Conservation (phyloP, 2,888 invertebrate genomes). For the Prenolepis imparis region DNA sequence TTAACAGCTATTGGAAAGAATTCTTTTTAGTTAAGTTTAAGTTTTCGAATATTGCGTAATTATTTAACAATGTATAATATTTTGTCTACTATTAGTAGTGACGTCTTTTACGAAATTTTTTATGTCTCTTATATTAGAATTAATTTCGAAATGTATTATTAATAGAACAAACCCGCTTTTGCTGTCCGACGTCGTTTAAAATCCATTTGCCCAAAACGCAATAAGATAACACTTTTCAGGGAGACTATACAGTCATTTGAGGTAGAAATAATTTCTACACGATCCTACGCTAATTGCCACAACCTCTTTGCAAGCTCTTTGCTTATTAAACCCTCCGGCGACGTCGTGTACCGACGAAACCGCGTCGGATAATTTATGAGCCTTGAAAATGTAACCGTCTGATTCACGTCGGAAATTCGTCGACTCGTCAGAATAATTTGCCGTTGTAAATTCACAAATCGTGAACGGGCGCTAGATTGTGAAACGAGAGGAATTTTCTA, state of each 20-base stretch:
- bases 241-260: constrained; percentile 28
- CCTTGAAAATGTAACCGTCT: constrained; percentile 20
- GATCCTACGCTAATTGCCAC: constrained; percentile 45
- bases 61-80: not conserved
- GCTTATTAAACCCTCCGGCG: constrained; percentile 52
- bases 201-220: constrained; percentile 8
- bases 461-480: constrained; percentile 18
- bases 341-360: constrained; percentile 39
- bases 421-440: constrained; percentile 43
- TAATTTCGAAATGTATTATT: not conserved
- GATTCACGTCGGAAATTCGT: constrained; percentile 35
- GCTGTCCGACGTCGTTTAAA: constrained; percentile 2
- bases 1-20: not conserved
- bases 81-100: not conserved
- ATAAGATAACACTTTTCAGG: constrained; percentile 6
- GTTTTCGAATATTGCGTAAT: not conserved
- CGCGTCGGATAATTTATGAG: constrained; percentile 54
- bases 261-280: constrained; percentile 39
- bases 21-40: not conserved
- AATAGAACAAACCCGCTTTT: not conserved
- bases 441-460: constrained; percentile 51
- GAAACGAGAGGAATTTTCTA: constrained; percentile 18
- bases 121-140: constrained; percentile 11
- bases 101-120: not conserved
- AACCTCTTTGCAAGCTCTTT: constrained; percentile 29